Percentiles rank a stretch among this genome's conserved stretches.
Evolutionary conservation across 2,888 invertebrate genomes (phyloP).

Genomic region (Hirtodrosophila duncani): DNA sequence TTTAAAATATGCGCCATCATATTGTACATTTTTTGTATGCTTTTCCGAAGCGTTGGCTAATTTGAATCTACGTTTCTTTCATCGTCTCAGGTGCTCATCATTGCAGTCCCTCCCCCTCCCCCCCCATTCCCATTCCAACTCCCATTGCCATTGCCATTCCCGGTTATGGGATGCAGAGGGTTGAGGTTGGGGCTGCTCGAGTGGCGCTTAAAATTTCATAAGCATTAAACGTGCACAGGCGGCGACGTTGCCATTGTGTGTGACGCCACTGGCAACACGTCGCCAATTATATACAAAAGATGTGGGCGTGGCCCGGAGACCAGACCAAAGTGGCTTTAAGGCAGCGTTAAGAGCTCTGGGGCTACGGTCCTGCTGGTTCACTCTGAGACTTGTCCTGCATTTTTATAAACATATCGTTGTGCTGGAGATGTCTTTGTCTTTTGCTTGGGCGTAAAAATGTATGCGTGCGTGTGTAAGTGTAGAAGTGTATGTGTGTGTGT

Average conservation of each 20-base stretch:
- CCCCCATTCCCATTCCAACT: constrained; percentile 28
- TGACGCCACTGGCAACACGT: constrained; percentile 59
- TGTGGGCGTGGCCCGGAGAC: neutral
- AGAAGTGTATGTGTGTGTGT: neutral
- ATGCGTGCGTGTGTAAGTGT: no score
- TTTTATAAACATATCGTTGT: constrained; percentile 49
- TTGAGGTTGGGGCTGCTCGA: constrained; percentile 4
- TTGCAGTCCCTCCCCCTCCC: no score
- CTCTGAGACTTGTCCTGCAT: constrained; percentile 30
- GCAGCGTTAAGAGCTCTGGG: constrained; percentile 8
- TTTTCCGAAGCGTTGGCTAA: neutral
- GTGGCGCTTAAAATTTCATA: constrained; percentile 54
- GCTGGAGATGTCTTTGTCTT: neutral
- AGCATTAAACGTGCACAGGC: constrained; percentile 56
- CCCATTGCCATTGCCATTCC: constrained; percentile 12
- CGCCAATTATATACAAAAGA: constrained; percentile 51
- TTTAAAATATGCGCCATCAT: constrained; percentile 38
- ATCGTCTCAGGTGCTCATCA: neutral
- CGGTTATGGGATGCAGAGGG: constrained; percentile 26
- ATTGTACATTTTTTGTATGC: neutral
- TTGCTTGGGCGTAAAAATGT: no score
- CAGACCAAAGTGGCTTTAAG: constrained; percentile 27
- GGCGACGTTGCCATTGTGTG: constrained; percentile 62
- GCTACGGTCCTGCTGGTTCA: constrained; percentile 1
- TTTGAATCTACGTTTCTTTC: neutral